These are phyloP conservation scores for Amiota mariae DNA, from an alignment of 2,888 invertebrate species.

Conservation along the genomic window DNA sequence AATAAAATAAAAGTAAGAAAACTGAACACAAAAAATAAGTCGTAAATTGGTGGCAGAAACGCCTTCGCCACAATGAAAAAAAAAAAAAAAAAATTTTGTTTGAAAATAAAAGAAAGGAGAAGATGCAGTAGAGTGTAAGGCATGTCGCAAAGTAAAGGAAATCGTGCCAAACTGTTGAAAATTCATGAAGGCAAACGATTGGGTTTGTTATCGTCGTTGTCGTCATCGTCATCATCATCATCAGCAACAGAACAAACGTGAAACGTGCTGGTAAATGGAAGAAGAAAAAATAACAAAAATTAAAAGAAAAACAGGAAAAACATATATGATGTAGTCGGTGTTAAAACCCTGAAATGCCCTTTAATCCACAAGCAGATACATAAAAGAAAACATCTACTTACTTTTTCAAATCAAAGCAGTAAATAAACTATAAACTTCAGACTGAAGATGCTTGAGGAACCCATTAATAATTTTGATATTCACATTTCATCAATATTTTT, in stretches of 20 bases:
- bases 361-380: too few species aligned
- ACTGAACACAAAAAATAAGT: constrained; percentile 34
- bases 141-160: constrained; percentile 24
- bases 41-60: constrained; percentile 46
- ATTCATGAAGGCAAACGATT: constrained; percentile 46
- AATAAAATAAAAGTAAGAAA: constrained; percentile 48
- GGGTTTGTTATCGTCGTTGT: constrained; percentile 46
- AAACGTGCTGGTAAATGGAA: constrained; percentile 34
- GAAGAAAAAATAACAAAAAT: constrained; percentile 39
- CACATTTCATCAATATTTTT: too few species aligned
- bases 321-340: too few species aligned
- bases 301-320: background rate
- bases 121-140: constrained; percentile 18
- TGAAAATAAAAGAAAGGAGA: constrained; percentile 30
- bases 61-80: background rate
- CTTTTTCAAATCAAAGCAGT: too few species aligned
- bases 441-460: too few species aligned
- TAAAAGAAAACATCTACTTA: too few species aligned
- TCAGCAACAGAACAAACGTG: constrained; percentile 27
- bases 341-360: too few species aligned
- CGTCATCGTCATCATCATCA: too few species aligned
- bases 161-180: constrained; percentile 54
- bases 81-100: constrained; percentile 14
- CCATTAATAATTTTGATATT: too few species aligned
- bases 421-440: too few species aligned